Conservation (phyloP, 2,113 vertebrate species). For the Poeciliopsis turrubarensis region DNA sequence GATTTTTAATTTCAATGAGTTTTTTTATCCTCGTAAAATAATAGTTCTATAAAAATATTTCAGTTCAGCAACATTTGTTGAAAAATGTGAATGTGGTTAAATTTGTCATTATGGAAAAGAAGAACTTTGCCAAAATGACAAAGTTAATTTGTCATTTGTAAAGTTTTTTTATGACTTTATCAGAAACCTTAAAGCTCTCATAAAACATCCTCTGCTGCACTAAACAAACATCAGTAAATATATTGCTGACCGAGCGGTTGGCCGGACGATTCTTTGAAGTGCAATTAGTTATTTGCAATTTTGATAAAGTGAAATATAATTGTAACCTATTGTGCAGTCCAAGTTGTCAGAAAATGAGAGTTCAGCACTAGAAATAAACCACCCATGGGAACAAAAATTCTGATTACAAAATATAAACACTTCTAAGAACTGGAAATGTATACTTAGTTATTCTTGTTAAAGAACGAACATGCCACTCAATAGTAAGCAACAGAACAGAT, state of each 20-base stretch:
- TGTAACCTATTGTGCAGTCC: background rate
- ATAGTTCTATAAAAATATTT: too few relatives aligned
- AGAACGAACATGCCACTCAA: constrained; percentile 10
- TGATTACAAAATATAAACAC: constrained; percentile 2
- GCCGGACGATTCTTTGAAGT: background rate
- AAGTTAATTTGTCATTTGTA: too few relatives aligned
- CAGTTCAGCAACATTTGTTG: too few relatives aligned
- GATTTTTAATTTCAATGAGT: too few relatives aligned
- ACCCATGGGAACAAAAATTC: background rate
- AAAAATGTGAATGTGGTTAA: too few relatives aligned
- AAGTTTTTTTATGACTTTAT: too few relatives aligned
- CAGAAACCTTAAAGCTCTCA: too few relatives aligned
- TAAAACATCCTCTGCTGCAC: too few relatives aligned
- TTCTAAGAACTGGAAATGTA: constrained; percentile 1
- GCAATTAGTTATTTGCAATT: background rate
- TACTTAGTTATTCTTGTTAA: constrained; percentile 11
- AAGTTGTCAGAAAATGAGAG: background rate
- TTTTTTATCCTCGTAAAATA: too few relatives aligned
- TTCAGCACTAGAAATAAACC: background rate
- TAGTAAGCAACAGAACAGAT: background rate
- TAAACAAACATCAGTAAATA: background rate
- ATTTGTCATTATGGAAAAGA: too few relatives aligned
- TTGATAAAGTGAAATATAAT: background rate
- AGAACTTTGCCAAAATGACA: too few relatives aligned
- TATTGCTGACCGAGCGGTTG: background rate